Evolutionary conservation across 2,888 invertebrate genomes (phyloP).

Genomic region (Acleris holmiana): DNA sequence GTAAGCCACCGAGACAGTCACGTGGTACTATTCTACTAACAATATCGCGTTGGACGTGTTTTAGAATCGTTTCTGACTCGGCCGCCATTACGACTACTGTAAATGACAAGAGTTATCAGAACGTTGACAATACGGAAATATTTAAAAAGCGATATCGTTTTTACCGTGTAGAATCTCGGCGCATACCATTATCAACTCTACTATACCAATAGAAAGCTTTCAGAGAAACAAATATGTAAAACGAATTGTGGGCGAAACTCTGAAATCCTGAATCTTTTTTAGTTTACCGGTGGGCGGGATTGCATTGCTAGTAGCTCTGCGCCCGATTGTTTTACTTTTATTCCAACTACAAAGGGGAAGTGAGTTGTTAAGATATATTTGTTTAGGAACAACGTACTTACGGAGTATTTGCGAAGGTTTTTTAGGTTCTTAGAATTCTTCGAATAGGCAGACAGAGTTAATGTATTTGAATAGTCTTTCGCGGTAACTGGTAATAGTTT

Average conservation of each 20-base stretch:
- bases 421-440: not conserved
- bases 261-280: slow-evolving; percentile 1
- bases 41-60: no score
- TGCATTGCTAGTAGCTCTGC: not conserved
- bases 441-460: not conserved
- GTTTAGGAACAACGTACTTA: slow-evolving; percentile 15
- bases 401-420: not conserved
- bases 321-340: slow-evolving; percentile 20
- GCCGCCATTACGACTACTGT: no score
- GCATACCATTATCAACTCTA: not conserved
- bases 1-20: no score
- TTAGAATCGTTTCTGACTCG: no score
- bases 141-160: no score
- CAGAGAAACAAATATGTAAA: slow-evolving; percentile 5
- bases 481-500: not conserved
- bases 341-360: slow-evolving; percentile 7
- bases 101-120: no score
- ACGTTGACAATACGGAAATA: no score
- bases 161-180: no score
- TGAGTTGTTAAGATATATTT: slow-evolving; percentile 13
- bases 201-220: slow-evolving; percentile 1
- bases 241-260: not conserved
- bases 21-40: no score
- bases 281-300: slow-evolving; percentile 9
- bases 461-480: not conserved